Evolutionary conservation across 2,113 vertebrate genomes (phyloP).

Genomic region (Phasianus colchicus): DNA sequence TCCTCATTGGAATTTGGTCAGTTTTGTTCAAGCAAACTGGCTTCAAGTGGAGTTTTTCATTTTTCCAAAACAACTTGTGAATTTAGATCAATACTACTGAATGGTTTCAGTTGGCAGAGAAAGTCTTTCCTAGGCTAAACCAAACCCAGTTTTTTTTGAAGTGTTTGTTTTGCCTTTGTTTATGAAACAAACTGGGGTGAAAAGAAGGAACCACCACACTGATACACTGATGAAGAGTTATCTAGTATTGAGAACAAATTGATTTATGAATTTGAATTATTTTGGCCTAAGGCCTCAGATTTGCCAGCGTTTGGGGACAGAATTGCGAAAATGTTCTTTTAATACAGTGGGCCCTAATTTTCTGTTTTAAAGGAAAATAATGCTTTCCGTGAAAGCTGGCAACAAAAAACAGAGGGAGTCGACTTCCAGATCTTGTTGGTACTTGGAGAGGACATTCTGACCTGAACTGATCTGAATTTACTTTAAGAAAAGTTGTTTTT

Average conservation of each 20-base stretch:
- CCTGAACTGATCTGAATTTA: neutral
- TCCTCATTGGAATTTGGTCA: neutral
- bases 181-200: neutral
- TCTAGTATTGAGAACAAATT: neutral
- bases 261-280: neutral
- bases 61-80: neutral
- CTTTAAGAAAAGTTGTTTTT: neutral
- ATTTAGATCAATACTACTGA: neutral
- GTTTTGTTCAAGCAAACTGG: neutral
- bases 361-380: neutral
- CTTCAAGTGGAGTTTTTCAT: neutral
- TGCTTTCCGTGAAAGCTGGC: neutral
- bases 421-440: accelerated
- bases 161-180: neutral
- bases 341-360: neutral
- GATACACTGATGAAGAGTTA: too few species aligned
- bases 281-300: neutral
- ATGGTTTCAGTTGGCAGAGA: neutral
- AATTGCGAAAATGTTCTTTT: neutral
- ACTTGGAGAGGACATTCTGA: neutral
- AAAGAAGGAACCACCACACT: neutral
- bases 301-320: neutral
- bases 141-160: neutral
- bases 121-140: neutral
- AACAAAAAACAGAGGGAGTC: neutral